Conservation (phyloP, 2,113 vertebrate species). For the Symphodus melops region DNA sequence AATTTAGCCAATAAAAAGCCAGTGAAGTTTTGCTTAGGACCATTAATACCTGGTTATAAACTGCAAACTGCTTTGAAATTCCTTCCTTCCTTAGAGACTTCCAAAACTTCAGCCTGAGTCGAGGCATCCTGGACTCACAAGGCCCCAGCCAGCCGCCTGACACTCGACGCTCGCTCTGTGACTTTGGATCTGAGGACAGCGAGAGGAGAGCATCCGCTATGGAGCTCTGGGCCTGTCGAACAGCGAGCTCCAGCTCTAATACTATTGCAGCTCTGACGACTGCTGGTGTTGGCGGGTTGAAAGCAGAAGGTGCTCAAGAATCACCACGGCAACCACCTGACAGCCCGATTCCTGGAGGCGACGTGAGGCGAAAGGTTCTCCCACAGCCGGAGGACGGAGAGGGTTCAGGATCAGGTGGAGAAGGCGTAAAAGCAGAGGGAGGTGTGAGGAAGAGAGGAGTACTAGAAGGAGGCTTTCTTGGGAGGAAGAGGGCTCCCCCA, state of each 20-base stretch:
- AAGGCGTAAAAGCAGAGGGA: slow-evolving; percentile 64
- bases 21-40: no score
- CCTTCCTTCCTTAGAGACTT: slow-evolving; percentile 86
- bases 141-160: slow-evolving; percentile 70
- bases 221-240: slow-evolving; percentile 77
- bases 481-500: slow-evolving; percentile 86
- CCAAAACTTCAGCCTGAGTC: slow-evolving; percentile 88
- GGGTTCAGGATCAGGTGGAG: slow-evolving; percentile 57
- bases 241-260: slow-evolving; percentile 28
- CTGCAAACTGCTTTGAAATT: neutral
- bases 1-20: no score
- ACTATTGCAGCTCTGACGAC: neutral
- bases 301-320: slow-evolving; percentile 79
- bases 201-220: slow-evolving; percentile 83
- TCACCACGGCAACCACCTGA: slow-evolving; percentile 78
- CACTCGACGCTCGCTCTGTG: slow-evolving; percentile 76
- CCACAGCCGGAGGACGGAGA: slow-evolving; percentile 85
- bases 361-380: slow-evolving; percentile 83
- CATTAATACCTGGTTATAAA: no score
- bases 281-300: slow-evolving; percentile 15
- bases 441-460: slow-evolving; percentile 86
- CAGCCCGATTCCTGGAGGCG: slow-evolving; percentile 72
- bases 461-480: slow-evolving; percentile 90
- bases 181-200: slow-evolving; percentile 75
- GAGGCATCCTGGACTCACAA: slow-evolving; percentile 81